Base-by-base conservation (phyloP, 2,888 invertebrate species). In the Eupithecia dodoneata region DNA sequence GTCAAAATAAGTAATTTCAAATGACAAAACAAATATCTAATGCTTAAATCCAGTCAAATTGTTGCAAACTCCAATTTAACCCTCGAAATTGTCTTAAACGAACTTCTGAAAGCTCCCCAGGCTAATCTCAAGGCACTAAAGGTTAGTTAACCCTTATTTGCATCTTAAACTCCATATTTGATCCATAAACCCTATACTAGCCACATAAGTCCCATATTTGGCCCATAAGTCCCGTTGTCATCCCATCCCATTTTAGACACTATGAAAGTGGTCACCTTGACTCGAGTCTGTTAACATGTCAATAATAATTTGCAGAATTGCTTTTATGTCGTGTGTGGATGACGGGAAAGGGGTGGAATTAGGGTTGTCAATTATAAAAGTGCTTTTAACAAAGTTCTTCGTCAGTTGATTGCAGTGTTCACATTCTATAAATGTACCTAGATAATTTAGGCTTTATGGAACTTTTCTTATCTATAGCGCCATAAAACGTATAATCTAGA, bases 281-380 rank as follows among this genome's bases (percentile, higher is more conserved):
- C 85, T 86, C 83, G 83, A 83, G 87, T 88, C 92, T 92, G 93
- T 93, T 93, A 92, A 93, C 93, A 94, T 92, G 94, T 89, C 93
- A 89, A 94, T 94, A 94, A 94, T 92, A 93, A 94, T 94, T 94
- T 94, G 89, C 88, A 85, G 90, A 93, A 94, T 93, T 90, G 93
- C 93, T 91, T 93, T 92, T 92, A 92, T 90, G 93, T 90, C 90
- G 89, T 90, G 87, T 78, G 82, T 79, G 67, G 52, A 67, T 72
- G 76, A 74, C 81, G 87, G 88, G 87, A 89, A 92, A 91, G 91
- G 92, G 93, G 92, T 92, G 86, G 72, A 5, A 2, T 13, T 88
- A 93, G 92, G 92, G 93, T 83, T 92, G 90, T 0, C 82, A 79
- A 13, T 59, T 18, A 10, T 30, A 30, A 30, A 30, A 30, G 1